Evolutionary conservation across 2,113 vertebrate genomes (phyloP).

Genomic region (Crotalus tigris): DNA sequence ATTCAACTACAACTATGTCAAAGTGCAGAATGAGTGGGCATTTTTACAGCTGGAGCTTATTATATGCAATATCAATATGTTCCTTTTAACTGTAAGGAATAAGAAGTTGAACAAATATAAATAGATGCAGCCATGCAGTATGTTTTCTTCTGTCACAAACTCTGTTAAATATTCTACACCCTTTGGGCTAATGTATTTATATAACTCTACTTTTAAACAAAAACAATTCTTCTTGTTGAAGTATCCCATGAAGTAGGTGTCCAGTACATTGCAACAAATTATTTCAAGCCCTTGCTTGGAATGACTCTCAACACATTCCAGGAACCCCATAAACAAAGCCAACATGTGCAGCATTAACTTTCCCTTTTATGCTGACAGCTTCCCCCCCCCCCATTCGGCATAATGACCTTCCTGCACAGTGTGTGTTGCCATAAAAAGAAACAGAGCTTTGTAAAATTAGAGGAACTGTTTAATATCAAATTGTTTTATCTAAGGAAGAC

Average conservation of each 20-base stretch:
- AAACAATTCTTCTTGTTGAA: constrained; percentile 48
- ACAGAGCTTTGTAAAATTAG: constrained; percentile 70
- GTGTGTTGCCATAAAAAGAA: constrained; percentile 73
- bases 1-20: constrained; percentile 1
- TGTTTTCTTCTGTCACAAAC: constrained; percentile 32
- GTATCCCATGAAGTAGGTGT: not conserved
- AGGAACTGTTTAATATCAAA: constrained; percentile 72
- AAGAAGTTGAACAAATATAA: constrained; percentile 28
- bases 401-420: constrained; percentile 78
- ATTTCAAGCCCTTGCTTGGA: constrained; percentile 60
- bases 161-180: constrained; percentile 32
- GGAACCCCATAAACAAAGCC: constrained; percentile 72
- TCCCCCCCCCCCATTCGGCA: constrained; percentile 54
- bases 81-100: constrained; percentile 2
- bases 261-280: constrained; percentile 45
- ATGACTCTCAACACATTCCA: constrained; percentile 67
- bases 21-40: not conserved
- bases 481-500: constrained; percentile 72
- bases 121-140: constrained; percentile 28
- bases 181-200: constrained; percentile 40
- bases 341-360: constrained; percentile 70
- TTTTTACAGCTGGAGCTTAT: constrained; percentile 36
- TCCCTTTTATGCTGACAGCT: constrained; percentile 72
- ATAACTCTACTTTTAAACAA: constrained; percentile 41
- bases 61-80: constrained; percentile 33